Evolutionary conservation across 2,888 invertebrate species (phyloP), one percentile per base, ranked within the genome.

Genomic region (Aphidius colemani): DNA sequence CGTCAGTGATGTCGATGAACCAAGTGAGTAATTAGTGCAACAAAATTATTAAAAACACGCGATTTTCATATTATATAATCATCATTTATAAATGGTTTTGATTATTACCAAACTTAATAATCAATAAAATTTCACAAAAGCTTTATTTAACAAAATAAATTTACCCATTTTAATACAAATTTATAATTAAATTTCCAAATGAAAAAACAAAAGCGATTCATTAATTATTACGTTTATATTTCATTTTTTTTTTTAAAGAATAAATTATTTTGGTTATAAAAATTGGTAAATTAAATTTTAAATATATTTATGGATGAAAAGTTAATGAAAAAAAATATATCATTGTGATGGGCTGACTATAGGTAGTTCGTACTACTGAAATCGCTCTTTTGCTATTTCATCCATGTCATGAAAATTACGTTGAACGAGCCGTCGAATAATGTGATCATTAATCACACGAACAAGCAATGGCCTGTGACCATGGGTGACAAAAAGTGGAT

Each of bases 1-100:
- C 67, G 69, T 72, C 55, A 72, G 67, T 57, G 70, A 75, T 49
- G 71, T 75, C 68, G 75, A 76, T 68, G 74, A 74, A 62, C 76
- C 75, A 61, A 72, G 78, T 78, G 71, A 78, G 78, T 72, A 45
- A 62, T 50, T 64, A 45, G 57, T 57, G 46, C 6, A 9, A 7
- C n/a, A 46, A 45, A 57, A 46, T 45, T 57, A n/a, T 46, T 5
- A 2, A 18, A n/a, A 39, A 57, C 57, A 57, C 57, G 57, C 57
- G 57, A 57, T 57, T 57, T 44, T 56, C 13, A 18, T 18, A 30
- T 30, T 30, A 30, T 30, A 30, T 30, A 30, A 30, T 30, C 30
- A 30, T 30, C 5, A 30, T 30, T 30, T 30, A 30, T 30, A 30
- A 30, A 30, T 30, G 3, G 3, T 5, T 30, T 30, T 30, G 30